Percentiles rank a stretch among this genome's conserved stretches.
phyloP scores from a whole-genome alignment of 1,140 invertebrate species.

The Drosophila aff. region DNA sequence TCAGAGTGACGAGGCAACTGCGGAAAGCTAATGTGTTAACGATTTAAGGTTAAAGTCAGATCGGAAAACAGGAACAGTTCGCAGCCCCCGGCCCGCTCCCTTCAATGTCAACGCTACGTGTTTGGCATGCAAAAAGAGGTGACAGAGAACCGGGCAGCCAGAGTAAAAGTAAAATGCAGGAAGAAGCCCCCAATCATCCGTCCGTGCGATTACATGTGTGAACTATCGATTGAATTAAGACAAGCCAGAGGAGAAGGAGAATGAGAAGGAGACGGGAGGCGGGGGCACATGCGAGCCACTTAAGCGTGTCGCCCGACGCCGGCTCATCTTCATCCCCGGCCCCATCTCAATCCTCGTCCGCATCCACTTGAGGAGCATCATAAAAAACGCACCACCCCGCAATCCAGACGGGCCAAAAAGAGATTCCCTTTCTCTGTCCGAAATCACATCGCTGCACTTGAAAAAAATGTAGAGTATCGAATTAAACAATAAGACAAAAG shows the following conservation, averaged over 20 bases:
- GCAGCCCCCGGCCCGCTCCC: conserved; percentile 13
- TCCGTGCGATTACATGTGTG: conserved; percentile 80
- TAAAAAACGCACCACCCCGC: conserved; percentile 59
- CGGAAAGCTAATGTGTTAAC: conserved; percentile 43
- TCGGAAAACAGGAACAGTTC: conserved; percentile 38
- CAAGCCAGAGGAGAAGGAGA: conserved; percentile 39
- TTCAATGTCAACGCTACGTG: conserved; percentile 74
- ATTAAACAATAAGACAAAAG: too few relatives aligned
- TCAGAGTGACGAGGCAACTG: conserved; percentile 59
- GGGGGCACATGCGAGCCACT: conserved; percentile 57
- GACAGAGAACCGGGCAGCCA: conserved; percentile 27
- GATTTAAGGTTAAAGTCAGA: conserved; percentile 75
- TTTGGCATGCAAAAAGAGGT: conserved; percentile 70
- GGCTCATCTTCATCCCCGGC: conserved; percentile 33
- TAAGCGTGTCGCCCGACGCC: conserved; percentile 66
- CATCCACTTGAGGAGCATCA: conserved; percentile 74
- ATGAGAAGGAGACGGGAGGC: conserved; percentile 1
- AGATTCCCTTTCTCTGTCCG: conserved; percentile 18
- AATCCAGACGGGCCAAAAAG: conserved; percentile 18
- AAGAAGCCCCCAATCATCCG: conserved; percentile 75
- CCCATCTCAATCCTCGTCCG: conserved; percentile 30
- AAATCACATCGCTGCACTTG: conserved; percentile 24
- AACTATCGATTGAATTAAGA: conserved; percentile 84
- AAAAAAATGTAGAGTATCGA: too few relatives aligned
- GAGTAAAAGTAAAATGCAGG: conserved; percentile 58